phyloP scores from a whole-genome alignment of 2,888 invertebrate genomes.

The Dasysyrphus tricinctus region DNA sequence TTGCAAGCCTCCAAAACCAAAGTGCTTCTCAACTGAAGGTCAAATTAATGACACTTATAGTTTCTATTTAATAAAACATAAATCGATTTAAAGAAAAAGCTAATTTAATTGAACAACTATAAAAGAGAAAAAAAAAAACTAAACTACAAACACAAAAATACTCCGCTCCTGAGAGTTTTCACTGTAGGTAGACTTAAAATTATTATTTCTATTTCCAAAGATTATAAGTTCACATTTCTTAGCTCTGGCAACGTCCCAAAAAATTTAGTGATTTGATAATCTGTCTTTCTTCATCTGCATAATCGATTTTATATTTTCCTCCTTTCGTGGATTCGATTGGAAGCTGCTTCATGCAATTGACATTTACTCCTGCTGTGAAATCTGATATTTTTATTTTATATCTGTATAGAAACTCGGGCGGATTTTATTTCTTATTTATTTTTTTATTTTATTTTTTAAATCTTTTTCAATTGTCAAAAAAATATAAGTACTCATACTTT shows the following conservation, averaged over 20 bases:
- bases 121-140: no score
- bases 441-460: not conserved
- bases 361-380: constrained; percentile 16
- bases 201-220: constrained; percentile 17
- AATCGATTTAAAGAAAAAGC: no score
- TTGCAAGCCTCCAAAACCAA: no score
- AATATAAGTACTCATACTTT: not conserved
- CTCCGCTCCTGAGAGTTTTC: not conserved
- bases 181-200: not conserved
- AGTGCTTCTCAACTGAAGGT: no score
- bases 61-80: no score
- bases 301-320: constrained; percentile 47
- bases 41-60: no score
- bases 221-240: constrained; percentile 47
- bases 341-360: constrained; percentile 34
- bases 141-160: no score
- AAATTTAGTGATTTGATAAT: constrained; percentile 53
- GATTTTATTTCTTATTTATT: not conserved
- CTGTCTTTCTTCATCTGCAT: constrained; percentile 63
- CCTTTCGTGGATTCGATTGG: not conserved
- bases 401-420: constrained; percentile 6
- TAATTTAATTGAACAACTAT: no score
- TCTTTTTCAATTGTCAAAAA: constrained; percentile 8
- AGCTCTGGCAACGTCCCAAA: constrained; percentile 43
- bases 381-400: not conserved